These are phyloP conservation scores for Boloria selene DNA, from an alignment of 2,888 invertebrate genomes.

Conservation along the genomic window DNA sequence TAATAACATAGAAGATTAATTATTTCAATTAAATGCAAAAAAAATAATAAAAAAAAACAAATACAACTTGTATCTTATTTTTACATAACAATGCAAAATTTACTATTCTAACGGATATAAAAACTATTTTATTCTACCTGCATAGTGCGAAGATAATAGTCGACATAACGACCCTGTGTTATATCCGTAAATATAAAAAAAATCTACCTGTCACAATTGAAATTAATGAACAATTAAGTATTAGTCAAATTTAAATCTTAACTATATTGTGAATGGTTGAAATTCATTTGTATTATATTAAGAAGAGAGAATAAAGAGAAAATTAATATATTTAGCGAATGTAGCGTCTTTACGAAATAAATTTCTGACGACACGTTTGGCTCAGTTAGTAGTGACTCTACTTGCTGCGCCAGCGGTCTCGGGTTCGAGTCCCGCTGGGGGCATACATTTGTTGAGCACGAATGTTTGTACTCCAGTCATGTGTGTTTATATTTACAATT, in stretches of 20 bases:
- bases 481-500: too few species aligned
- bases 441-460: too few species aligned
- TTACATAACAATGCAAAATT: conserved; percentile 3
- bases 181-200: conserved; percentile 65
- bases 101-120: conserved; percentile 14
- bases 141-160: conserved; percentile 49
- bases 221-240: conserved; percentile 19
- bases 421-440: too few species aligned
- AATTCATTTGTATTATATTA: not conserved
- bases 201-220: conserved; percentile 63
- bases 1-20: too few species aligned
- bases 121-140: conserved; percentile 40
- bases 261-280: not conserved
- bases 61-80: not conserved
- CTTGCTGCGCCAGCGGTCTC: too few species aligned
- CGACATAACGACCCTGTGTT: conserved; percentile 64
- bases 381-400: too few species aligned
- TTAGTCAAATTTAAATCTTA: conserved; percentile 12
- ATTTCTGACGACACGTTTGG: too few species aligned
- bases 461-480: too few species aligned
- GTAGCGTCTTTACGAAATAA: too few species aligned
- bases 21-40: too few species aligned
- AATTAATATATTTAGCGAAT: conserved; percentile 7
- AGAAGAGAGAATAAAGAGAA: not conserved
- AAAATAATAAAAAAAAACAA: not conserved